A percentile compares a stretch with the other conserved stretches of the same genome.
These are phyloP conservation scores for Zapornia atra DNA, from an alignment of 2,113 vertebrate species.

Conservation along the genomic window DNA sequence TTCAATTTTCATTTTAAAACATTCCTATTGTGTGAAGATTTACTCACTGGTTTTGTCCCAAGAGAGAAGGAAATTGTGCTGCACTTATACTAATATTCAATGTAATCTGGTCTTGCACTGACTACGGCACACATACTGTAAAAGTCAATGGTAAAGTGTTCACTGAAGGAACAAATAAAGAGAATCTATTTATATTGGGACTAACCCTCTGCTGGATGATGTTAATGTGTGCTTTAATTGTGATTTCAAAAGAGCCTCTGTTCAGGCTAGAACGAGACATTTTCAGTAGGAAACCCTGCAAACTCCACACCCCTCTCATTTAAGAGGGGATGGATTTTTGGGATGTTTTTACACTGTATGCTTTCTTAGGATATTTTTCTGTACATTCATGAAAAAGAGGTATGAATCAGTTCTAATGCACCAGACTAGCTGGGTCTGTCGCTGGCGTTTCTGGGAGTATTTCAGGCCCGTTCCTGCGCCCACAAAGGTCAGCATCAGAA, in stretches of 20 bases:
- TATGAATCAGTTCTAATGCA: neutral
- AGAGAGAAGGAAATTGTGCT: slow-evolving; percentile 48
- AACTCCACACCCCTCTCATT: neutral
- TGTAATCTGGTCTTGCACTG: slow-evolving; percentile 46
- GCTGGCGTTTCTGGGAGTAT: neutral
- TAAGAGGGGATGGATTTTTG: neutral
- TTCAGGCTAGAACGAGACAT: neutral
- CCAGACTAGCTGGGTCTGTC: neutral
- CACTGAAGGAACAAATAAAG: neutral
- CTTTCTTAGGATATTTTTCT: neutral
- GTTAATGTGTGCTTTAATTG: neutral
- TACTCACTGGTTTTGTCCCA: slow-evolving; percentile 44
- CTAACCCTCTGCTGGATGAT: neutral
- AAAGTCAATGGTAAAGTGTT: neutral
- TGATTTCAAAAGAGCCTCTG: neutral
- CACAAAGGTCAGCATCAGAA: neutral
- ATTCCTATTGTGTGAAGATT: slow-evolving; percentile 60
- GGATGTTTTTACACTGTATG: neutral
- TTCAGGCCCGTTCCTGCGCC: neutral
- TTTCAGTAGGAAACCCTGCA: neutral
- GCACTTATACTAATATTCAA: neutral
- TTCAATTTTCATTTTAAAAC: slow-evolving; percentile 60
- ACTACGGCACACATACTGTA: slow-evolving; percentile 4
- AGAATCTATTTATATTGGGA: neutral
- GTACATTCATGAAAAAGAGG: neutral